Evolutionary conservation across 64 coral and sea anemone species (phyloP).

Genomic region (Montipora foliosa): DNA sequence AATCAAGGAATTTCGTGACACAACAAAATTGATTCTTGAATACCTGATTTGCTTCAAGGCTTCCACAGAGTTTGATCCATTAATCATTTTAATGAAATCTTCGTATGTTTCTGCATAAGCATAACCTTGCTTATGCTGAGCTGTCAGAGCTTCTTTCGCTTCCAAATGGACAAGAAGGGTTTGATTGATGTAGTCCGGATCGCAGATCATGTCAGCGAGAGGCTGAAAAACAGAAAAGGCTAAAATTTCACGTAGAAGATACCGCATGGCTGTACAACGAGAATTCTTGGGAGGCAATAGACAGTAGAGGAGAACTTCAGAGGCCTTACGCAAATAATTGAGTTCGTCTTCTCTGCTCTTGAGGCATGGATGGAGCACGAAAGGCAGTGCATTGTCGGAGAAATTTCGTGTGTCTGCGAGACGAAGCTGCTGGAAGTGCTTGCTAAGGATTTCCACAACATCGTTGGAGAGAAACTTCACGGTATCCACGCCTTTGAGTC

Average conservation of each 20-base stretch:
- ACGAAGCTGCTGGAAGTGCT: slow-evolving; percentile 93
- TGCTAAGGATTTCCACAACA: slow-evolving; percentile 92
- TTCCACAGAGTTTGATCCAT: slow-evolving; percentile 91
- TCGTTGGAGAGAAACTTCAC: slow-evolving; percentile 96
- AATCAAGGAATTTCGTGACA: too few species aligned
- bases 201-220: slow-evolving; percentile 93
- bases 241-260: slow-evolving; percentile 88
- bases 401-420: slow-evolving; percentile 83
- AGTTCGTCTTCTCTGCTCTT: slow-evolving; percentile 72
- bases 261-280: slow-evolving; percentile 77
- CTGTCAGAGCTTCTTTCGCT: slow-evolving; percentile 89
- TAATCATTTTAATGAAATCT: slow-evolving; percentile 98
- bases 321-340: slow-evolving; percentile 85
- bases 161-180: slow-evolving; percentile 90
- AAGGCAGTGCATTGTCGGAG: slow-evolving; percentile 78
- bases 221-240: slow-evolving; percentile 97
- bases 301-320: slow-evolving; percentile 86
- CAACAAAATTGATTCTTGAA: too few species aligned
- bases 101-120: slow-evolving; percentile 99
- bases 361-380: slow-evolving; percentile 92
- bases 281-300: slow-evolving; percentile 80
- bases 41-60: slow-evolving; percentile 97
- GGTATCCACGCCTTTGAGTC: slow-evolving; percentile 81
- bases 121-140: slow-evolving; percentile 95
- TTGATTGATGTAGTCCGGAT: slow-evolving; percentile 99